Conservation (phyloP, 1,140 invertebrate species). For the Acromyrmex charruanus region DNA sequence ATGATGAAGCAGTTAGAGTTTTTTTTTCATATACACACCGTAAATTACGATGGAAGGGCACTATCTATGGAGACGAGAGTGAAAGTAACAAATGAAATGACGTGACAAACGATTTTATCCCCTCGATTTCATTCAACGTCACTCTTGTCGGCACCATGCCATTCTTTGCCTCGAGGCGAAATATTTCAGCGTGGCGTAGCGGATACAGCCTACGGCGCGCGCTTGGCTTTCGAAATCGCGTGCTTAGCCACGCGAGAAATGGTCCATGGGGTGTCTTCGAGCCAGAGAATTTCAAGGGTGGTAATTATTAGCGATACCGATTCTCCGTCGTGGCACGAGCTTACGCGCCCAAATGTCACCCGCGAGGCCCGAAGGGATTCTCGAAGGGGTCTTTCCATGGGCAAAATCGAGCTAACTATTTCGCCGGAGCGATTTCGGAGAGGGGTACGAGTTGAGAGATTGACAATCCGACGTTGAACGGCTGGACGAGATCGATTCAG, state of each 20-base stretch:
- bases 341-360: conserved; percentile 67
- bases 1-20: background rate
- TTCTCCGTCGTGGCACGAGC: conserved; percentile 66
- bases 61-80: conserved; percentile 26
- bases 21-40: background rate
- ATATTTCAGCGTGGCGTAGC: conserved; percentile 61
- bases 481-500: conserved; percentile 48
- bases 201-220: conserved; percentile 44
- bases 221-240: conserved; percentile 70
- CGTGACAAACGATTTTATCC: conserved; percentile 71
- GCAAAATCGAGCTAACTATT: conserved; percentile 63
- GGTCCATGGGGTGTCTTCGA: conserved; percentile 63
- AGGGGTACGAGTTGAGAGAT: conserved; percentile 23
- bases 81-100: conserved; percentile 63
- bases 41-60: conserved; percentile 7
- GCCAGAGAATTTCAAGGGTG: conserved; percentile 74
- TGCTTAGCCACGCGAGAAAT: conserved; percentile 76
- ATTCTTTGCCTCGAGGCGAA: conserved; percentile 64
- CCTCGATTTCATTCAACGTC: conserved; percentile 69
- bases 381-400: conserved; percentile 36
- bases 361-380: conserved; percentile 65
- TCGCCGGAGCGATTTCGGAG: conserved; percentile 30
- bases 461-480: conserved; percentile 57
- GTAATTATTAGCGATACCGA: conserved; percentile 79
- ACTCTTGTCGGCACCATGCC: conserved; percentile 51